phyloP scores from a whole-genome alignment of 2,888 invertebrate species.

The Eucriotettix oculatus region DNA sequence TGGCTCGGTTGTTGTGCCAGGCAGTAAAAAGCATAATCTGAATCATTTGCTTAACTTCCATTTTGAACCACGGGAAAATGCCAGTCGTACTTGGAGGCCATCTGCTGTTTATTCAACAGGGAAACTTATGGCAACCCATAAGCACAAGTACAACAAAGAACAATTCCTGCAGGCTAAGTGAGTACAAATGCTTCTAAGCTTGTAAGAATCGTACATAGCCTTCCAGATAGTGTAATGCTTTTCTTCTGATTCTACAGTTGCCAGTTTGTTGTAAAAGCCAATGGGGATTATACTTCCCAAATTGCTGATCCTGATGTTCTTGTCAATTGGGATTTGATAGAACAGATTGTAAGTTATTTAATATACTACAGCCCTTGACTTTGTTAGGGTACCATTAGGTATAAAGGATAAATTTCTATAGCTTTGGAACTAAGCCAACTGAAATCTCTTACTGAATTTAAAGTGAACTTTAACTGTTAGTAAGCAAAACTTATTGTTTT shows the following conservation, averaged over 20 bases:
- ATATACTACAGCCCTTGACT: neutral
- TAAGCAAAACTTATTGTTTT: no score
- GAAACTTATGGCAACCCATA: conserved; percentile 26
- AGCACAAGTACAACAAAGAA: conserved; percentile 77
- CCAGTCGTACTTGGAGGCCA: conserved; percentile 17
- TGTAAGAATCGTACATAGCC: neutral
- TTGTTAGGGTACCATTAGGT: no score
- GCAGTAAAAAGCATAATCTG: conserved; percentile 82
- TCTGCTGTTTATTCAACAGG: conserved; percentile 15
- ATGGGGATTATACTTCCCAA: conserved; percentile 62
- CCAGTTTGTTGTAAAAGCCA: conserved; percentile 81
- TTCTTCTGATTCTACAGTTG: conserved; percentile 42
- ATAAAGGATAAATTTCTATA: no score
- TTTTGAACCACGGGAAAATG: conserved; percentile 45
- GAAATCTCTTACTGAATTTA: no score
- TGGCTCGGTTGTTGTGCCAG: conserved; percentile 67
- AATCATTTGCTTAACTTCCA: conserved; percentile 89
- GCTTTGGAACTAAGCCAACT: no score
- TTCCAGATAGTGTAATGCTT: neutral
- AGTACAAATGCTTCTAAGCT: conserved; percentile 20
- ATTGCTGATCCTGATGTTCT: conserved; percentile 71
- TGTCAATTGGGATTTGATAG: conserved; percentile 82
- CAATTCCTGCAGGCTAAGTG: conserved; percentile 90
- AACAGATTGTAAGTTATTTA: conserved; percentile 65
- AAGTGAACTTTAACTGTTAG: no score